Conservation (phyloP, 2,113 vertebrate genomes). For the Platysteira castanea region DNA sequence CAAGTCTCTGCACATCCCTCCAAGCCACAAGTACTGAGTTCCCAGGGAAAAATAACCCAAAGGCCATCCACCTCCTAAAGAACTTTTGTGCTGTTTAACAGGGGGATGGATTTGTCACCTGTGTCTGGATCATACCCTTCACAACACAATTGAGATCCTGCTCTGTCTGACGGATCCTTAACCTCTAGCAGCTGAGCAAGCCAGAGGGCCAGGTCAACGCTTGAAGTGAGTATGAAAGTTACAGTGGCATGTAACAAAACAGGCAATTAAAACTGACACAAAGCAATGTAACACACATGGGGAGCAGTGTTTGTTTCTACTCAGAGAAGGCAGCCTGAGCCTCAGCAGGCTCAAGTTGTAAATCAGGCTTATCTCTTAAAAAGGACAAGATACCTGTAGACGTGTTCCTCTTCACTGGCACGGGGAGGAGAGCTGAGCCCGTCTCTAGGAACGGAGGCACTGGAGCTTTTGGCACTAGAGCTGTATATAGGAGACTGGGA, state of each 20-base stretch:
- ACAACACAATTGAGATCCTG: neutral
- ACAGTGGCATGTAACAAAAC: neutral
- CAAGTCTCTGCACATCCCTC: neutral
- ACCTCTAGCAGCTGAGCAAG: neutral
- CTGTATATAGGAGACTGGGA: constrained; percentile 71
- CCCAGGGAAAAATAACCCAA: neutral
- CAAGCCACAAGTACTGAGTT: neutral
- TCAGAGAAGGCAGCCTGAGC: neutral
- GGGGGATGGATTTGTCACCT: neutral
- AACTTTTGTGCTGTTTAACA: neutral
- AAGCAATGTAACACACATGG: neutral
- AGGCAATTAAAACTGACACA: neutral
- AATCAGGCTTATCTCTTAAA: neutral
- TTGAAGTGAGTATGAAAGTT: neutral
- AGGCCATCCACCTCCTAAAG: neutral
- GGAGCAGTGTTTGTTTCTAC: neutral
- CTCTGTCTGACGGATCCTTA: neutral
- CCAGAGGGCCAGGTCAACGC: neutral
- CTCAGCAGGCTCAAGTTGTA: neutral
- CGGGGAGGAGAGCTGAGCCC: constrained; percentile 72
- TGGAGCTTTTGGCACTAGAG: constrained; percentile 77
- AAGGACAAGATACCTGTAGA: constrained; percentile 84
- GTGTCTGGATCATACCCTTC: neutral
- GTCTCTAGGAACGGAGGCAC: constrained; percentile 77
- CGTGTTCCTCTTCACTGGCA: constrained; percentile 91